Percentiles rank a stretch among this genome's conserved stretches.
These are phyloP conservation scores for Exephanes ischioxanthus DNA, from an alignment of 2,888 invertebrate species.

Conservation along the genomic window DNA sequence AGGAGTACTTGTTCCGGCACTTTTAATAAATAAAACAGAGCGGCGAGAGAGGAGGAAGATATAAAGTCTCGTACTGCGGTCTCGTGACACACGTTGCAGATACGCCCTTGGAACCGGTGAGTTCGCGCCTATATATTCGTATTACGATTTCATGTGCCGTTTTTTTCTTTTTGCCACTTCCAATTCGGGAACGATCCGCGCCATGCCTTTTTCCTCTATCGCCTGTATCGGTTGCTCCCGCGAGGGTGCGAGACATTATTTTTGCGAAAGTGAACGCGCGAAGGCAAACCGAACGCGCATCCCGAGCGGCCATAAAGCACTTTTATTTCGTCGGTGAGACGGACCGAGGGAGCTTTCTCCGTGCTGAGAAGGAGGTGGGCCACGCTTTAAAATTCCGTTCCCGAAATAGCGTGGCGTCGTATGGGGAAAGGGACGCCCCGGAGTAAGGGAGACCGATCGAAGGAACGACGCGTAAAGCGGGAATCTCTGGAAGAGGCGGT, in stretches of 20 bases:
- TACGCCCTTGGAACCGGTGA: neutral
- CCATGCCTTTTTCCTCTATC: constrained; percentile 27
- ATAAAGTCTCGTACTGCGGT: constrained; percentile 24
- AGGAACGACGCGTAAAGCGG: constrained; percentile 43
- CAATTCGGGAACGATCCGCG: constrained; percentile 43
- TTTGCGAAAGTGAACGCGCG: constrained; percentile 71
- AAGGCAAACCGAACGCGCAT: constrained; percentile 62
- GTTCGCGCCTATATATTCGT: constrained; percentile 3
- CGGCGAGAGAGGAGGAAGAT: constrained; percentile 29
- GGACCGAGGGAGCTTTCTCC: constrained; percentile 13
- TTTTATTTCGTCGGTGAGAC: constrained; percentile 77
- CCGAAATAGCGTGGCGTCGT: constrained; percentile 70
- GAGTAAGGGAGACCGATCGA: constrained; percentile 62
- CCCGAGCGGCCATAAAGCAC: constrained; percentile 78
- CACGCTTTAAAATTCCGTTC: constrained; percentile 79
- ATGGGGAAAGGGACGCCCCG: constrained; percentile 59
- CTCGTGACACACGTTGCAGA: constrained; percentile 10
- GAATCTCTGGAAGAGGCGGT: constrained; percentile 53
- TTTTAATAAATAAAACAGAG: constrained; percentile 64
- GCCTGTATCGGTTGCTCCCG: constrained; percentile 40
- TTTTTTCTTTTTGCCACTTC: constrained; percentile 42
- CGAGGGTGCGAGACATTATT: constrained; percentile 72
- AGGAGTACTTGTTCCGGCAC: constrained; percentile 49
- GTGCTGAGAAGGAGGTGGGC: constrained; percentile 61
- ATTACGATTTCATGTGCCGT: constrained; percentile 50